Evolutionary conservation across 2,113 vertebrate species (phyloP).

Genomic region (Spea bombifrons): DNA sequence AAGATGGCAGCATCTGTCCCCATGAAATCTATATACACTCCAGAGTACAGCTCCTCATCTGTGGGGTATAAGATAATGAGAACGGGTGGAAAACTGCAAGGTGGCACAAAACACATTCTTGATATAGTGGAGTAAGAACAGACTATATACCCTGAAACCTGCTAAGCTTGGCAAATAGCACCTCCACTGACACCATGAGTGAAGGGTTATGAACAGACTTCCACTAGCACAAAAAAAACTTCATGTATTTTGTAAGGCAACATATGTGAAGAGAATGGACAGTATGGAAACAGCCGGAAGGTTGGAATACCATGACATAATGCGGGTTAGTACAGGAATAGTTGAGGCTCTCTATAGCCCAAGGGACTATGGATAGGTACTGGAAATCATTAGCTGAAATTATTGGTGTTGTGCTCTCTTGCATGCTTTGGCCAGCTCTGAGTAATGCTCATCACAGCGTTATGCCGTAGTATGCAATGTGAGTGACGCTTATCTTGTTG

Average conservation of each 20-base stretch:
- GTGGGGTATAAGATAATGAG: slow-evolving; percentile 53
- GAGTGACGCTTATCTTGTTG: slow-evolving; percentile 30
- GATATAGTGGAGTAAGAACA: slow-evolving; percentile 23
- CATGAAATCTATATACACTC: slow-evolving; percentile 98
- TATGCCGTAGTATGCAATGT: background rate
- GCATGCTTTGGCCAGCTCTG: background rate
- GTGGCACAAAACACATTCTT: slow-evolving; percentile 2
- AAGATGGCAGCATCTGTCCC: slow-evolving; percentile 97
- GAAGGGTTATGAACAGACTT: background rate
- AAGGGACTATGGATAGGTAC: background rate
- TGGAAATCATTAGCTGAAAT: background rate
- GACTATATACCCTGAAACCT: background rate
- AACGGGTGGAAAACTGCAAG: background rate
- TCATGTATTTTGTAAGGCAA: no score
- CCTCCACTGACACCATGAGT: background rate
- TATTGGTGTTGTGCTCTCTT: background rate
- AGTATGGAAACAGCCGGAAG: background rate
- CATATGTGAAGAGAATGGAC: no score
- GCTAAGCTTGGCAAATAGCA: background rate
- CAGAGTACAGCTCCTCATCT: slow-evolving; percentile 96
- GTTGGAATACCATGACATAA: background rate
- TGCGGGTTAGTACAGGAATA: slow-evolving; percentile 1
- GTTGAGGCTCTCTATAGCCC: background rate
- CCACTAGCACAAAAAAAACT: background rate
- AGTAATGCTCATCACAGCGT: background rate